Conservation (phyloP, 2,113 vertebrate genomes). For the Myrmecobius fasciatus region DNA sequence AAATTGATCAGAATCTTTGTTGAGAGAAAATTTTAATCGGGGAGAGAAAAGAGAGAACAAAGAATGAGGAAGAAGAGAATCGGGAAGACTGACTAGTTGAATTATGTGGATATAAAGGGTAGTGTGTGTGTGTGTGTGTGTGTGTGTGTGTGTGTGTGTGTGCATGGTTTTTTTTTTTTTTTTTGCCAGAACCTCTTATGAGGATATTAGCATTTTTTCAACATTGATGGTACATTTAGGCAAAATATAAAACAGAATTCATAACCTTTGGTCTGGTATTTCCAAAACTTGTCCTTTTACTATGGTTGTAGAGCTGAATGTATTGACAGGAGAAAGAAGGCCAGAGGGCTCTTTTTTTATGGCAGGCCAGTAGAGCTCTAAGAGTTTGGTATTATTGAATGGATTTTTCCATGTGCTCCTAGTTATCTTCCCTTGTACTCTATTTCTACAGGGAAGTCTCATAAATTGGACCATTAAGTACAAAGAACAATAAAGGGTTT, state of each 20-base stretch:
- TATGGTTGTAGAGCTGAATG: neutral
- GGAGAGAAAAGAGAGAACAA: neutral
- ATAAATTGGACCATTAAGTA: neutral
- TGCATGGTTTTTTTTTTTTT: too few relatives aligned
- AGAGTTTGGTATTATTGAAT: neutral
- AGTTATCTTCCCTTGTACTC: neutral
- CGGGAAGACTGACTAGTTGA: neutral
- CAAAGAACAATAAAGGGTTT: neutral
- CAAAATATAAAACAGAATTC: neutral
- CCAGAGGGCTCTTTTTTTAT: neutral
- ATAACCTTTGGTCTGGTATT: neutral
- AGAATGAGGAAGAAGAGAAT: neutral
- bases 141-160: too few relatives aligned
- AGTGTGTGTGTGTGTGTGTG: neutral
- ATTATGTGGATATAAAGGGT: neutral
- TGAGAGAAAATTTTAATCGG: neutral
- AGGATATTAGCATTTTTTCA: neutral
- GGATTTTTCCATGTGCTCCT: neutral
- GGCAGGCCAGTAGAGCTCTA: neutral
- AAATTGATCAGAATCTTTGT: neutral
- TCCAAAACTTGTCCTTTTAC: neutral
- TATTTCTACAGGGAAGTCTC: neutral
- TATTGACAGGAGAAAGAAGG: neutral
- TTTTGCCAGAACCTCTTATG: neutral
- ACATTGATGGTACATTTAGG: neutral